Percentiles rank a stretch among this genome's conserved stretches.
These are phyloP conservation scores for Riparia riparia DNA, from an alignment of 2,113 vertebrate genomes.

Conservation along the genomic window DNA sequence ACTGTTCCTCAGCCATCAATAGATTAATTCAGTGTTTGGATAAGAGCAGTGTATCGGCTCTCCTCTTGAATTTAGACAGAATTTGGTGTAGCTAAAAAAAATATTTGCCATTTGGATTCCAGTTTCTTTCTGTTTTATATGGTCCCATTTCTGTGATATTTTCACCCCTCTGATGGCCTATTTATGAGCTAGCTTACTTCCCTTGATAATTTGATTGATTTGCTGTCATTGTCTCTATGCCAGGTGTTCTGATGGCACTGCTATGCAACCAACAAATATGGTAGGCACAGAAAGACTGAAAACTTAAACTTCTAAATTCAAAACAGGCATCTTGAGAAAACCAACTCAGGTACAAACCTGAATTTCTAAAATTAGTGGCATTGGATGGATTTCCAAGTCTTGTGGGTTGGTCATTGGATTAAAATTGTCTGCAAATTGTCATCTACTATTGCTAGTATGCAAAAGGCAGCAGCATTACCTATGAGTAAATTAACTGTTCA, in stretches of 20 bases:
- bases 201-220: neutral
- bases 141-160: neutral
- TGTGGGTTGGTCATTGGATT: neutral
- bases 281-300: neutral
- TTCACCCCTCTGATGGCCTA: neutral
- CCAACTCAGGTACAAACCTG: neutral
- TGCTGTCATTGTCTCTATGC: neutral
- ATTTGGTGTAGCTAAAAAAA: neutral
- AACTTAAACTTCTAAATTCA: neutral
- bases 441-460: neutral
- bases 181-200: neutral
- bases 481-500: neutral
- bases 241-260: neutral
- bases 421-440: neutral
- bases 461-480: neutral
- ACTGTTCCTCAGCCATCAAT: neutral
- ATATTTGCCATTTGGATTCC: neutral
- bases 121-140: neutral
- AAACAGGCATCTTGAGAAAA: neutral
- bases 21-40: neutral
- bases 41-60: neutral
- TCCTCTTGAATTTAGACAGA: neutral
- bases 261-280: neutral
- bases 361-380: neutral
- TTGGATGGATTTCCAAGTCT: neutral